Conservation (phyloP, 2,797 vertebrate genomes). For the Adrianichthys oophorus region DNA sequence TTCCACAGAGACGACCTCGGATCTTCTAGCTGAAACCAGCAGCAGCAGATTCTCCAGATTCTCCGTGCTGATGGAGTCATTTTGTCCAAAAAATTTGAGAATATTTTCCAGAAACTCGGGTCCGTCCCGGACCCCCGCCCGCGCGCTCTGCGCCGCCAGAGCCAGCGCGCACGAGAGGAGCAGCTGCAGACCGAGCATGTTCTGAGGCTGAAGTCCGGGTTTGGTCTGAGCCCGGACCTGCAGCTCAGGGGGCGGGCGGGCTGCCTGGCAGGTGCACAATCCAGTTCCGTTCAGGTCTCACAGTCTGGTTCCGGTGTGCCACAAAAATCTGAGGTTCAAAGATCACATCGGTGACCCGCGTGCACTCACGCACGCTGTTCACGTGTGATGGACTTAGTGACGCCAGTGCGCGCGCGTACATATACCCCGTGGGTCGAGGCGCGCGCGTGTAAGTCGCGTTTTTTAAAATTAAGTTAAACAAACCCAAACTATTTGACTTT, state of each 20-base stretch:
- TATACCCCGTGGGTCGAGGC: too few species aligned
- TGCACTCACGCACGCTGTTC: too few species aligned
- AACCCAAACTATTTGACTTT: neutral
- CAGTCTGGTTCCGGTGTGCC: too few species aligned
- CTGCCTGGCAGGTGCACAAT: too few species aligned
- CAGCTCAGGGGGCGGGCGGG: too few species aligned
- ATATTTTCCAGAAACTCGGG: conserved; percentile 50
- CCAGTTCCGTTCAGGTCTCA: too few species aligned
- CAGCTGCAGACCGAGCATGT: conserved; percentile 25
- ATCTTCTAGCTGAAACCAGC: conserved; percentile 51
- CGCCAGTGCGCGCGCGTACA: too few species aligned
- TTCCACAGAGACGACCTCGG: neutral
- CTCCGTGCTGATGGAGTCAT: conserved; percentile 47
- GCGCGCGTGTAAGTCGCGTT: too few species aligned
- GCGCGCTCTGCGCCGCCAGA: neutral
- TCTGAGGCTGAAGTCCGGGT: neutral
- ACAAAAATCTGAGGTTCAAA: too few species aligned
- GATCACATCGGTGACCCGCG: too few species aligned
- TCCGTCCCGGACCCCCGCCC: neutral
- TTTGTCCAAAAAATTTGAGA: conserved; percentile 59
- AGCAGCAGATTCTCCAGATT: conserved; percentile 59
- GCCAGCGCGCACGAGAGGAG: conserved; percentile 9
- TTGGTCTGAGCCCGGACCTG: too few species aligned
- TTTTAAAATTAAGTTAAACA: neutral
- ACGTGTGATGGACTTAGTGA: too few species aligned